Evolutionary conservation across 2,113 vertebrate genomes (phyloP).

Genomic region (Oryzias javanicus): DNA sequence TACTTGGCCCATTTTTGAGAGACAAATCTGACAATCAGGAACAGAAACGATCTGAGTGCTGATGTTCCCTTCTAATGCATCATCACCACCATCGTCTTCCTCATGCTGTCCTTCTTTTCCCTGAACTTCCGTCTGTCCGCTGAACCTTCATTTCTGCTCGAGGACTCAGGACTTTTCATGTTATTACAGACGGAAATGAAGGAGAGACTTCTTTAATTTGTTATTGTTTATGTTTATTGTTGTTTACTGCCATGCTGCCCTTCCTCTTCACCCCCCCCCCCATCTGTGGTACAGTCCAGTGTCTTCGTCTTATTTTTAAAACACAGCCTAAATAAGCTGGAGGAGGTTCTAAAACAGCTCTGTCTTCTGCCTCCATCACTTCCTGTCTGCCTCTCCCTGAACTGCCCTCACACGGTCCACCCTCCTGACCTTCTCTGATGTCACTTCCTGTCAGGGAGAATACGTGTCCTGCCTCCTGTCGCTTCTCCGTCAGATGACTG

Average conservation of each 20-base stretch:
- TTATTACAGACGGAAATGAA: not conserved
- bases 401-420: slow-evolving; percentile 19
- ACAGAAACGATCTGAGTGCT: too few species aligned
- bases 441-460: slow-evolving; percentile 84
- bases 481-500: slow-evolving; percentile 95
- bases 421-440: slow-evolving; percentile 15
- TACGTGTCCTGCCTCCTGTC: slow-evolving; percentile 98
- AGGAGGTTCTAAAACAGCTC: too few species aligned
- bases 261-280: not conserved
- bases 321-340: too few species aligned
- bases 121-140: too few species aligned
- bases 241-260: too few species aligned
- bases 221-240: not conserved
- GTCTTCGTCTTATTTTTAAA: not conserved
- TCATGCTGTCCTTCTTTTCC: too few species aligned
- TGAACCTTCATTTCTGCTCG: too few species aligned
- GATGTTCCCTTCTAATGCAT: too few species aligned
- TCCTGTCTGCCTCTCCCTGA: slow-evolving; percentile 1
- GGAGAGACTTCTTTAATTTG: not conserved
- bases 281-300: not conserved
- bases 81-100: too few species aligned
- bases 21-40: too few species aligned
- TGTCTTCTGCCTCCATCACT: not conserved
- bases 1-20: too few species aligned
- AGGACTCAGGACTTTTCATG: too few species aligned